Conservation (phyloP, 2,797 vertebrate genomes). For the Falco concolor region DNA sequence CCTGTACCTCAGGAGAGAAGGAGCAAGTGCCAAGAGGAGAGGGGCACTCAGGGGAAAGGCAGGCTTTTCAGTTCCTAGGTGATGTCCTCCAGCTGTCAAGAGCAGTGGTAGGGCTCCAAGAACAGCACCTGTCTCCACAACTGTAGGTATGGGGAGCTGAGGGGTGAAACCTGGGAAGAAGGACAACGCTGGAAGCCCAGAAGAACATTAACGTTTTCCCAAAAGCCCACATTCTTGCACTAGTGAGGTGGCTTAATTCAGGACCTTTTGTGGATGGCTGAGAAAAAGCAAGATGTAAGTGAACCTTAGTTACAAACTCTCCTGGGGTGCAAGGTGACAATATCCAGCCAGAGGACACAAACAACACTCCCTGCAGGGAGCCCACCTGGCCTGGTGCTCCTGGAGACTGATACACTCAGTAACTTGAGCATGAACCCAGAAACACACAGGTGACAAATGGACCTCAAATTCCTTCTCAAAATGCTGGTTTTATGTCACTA, state of each 20-base stretch:
- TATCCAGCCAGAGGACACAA: not conserved
- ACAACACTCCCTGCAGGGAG: not conserved
- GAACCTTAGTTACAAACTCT: not conserved
- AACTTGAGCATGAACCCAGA: not conserved
- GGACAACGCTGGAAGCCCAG: not conserved
- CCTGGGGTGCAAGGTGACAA: not conserved
- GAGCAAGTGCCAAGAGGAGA: not conserved
- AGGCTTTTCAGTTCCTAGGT: fast-evolving
- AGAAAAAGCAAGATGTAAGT: not conserved
- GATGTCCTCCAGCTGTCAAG: not conserved
- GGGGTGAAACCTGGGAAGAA: not conserved
- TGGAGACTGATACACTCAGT: not conserved
- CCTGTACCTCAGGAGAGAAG: not conserved
- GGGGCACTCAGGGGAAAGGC: not conserved
- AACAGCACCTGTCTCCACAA: not conserved
- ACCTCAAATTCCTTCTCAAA: not conserved
- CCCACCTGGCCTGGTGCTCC: not conserved
- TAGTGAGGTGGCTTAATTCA: not conserved
- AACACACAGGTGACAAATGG: not conserved
- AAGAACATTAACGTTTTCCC: not conserved
- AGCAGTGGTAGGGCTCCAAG: not conserved
- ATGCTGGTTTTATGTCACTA: not conserved
- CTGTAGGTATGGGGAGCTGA: not conserved
- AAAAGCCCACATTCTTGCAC: not conserved
- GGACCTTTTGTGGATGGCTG: not conserved